These are phyloP conservation scores for Acheta domesticus DNA, from an alignment of 2,888 invertebrate genomes.

Conservation along the genomic window DNA sequence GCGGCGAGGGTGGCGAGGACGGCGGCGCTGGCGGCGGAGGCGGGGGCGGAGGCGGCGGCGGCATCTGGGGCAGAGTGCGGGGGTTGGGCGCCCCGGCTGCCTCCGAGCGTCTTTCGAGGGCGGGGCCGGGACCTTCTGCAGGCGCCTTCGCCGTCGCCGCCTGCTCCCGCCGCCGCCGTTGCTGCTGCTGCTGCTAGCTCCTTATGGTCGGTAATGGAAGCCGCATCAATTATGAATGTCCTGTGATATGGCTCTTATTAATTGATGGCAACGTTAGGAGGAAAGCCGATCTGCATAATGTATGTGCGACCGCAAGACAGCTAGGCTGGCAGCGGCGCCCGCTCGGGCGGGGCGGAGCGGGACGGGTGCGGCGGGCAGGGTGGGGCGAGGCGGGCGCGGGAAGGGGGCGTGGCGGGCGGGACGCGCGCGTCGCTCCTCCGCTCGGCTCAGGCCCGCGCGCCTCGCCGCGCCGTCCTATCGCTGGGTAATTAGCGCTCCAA, in stretches of 20 bases:
- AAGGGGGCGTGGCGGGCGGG: not conserved
- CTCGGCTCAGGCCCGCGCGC: not conserved
- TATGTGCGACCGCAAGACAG: slow-evolving; percentile 41
- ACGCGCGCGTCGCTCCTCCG: slow-evolving; percentile 3
- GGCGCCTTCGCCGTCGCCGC: slow-evolving; percentile 6
- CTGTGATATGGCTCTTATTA: slow-evolving; percentile 53
- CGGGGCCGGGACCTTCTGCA: not conserved
- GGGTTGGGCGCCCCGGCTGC: not conserved
- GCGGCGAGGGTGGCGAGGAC: not conserved
- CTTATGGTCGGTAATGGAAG: slow-evolving; percentile 45
- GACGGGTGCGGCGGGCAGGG: not conserved
- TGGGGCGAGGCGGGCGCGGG: not conserved
- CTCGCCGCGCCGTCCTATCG: slow-evolving; percentile 7
- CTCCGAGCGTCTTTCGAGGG: not conserved
- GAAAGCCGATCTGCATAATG: slow-evolving; percentile 48
- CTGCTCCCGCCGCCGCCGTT: slow-evolving; percentile 18
- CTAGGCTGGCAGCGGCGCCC: slow-evolving; percentile 18
- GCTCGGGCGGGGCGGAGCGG: not conserved
- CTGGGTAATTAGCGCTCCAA: not conserved
- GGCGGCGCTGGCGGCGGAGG: not conserved
- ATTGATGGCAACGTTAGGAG: slow-evolving; percentile 48
- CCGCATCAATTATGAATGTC: slow-evolving; percentile 49
- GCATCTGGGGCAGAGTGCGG: not conserved
- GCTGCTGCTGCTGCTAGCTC: slow-evolving; percentile 12
- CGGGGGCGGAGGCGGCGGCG: not conserved